A percentile compares a stretch with the other conserved stretches of the same genome.
These are phyloP conservation scores for Ciona savignyi DNA, from an alignment of 23 tunicate genomes.

Conservation along the genomic window DNA sequence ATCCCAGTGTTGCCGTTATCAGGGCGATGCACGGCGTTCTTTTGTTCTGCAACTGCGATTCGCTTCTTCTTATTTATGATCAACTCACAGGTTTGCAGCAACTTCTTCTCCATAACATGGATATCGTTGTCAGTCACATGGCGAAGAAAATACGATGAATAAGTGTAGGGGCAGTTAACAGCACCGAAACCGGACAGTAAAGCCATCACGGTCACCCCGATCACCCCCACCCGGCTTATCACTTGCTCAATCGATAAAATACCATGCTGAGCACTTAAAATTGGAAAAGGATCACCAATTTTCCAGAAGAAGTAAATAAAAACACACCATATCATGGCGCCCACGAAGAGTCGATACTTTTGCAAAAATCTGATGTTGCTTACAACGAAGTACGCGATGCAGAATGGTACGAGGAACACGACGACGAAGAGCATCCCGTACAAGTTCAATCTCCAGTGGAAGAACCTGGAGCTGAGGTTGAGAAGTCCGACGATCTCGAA, in stretches of 20 bases:
- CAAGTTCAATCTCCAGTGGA: conserved; percentile 95
- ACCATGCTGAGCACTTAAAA: conserved; percentile 88
- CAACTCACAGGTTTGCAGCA: conserved; percentile 83
- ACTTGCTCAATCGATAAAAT: conserved; percentile 98
- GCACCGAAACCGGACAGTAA: conserved; percentile 99
- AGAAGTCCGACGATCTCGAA: conserved; percentile 93
- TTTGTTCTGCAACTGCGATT: conserved; percentile 69
- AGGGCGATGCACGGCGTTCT: conserved; percentile 10
- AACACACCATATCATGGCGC: conserved; percentile 41
- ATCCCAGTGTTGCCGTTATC: conserved; percentile 24
- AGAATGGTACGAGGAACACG: conserved; percentile 82
- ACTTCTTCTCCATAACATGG: conserved; percentile 66
- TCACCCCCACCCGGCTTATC: conserved; percentile 96
- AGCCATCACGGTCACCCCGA: conserved; percentile 99
- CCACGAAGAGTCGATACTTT: conserved; percentile 55
- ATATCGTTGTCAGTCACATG: conserved; percentile 94
- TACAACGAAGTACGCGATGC: conserved; percentile 87
- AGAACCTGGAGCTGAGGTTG: conserved; percentile 69
- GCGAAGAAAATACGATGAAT: conserved; percentile 91
- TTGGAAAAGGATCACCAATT: conserved; percentile 98
- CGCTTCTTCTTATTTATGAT: conserved; percentile 92
- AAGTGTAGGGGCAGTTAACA: conserved; percentile 98
- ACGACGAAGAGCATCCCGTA: conserved; percentile 88
- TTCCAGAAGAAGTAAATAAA: conserved; percentile 93
- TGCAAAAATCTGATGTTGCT: conserved; percentile 69